Conservation (phyloP, 2,888 invertebrate genomes). For the Sclerodermus sp. region DNA sequence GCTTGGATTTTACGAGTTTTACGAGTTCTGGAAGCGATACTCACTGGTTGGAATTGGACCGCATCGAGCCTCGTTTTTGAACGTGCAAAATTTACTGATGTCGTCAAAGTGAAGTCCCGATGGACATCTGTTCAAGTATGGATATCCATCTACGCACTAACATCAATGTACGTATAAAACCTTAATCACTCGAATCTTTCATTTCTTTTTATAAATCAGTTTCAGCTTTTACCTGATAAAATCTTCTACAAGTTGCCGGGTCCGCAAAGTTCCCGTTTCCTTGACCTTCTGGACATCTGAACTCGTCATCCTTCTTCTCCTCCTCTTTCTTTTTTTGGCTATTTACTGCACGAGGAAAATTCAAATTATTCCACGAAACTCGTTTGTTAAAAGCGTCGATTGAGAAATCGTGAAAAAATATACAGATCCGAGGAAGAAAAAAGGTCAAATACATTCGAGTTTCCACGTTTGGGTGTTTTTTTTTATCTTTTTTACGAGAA, state of each 20-base stretch:
- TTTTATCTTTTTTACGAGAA: too few relatives aligned
- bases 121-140: constrained; percentile 86
- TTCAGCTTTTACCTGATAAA: constrained; percentile 73
- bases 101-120: constrained; percentile 90
- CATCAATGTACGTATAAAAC: constrained; percentile 32
- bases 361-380: too few relatives aligned
- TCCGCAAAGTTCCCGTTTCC: constrained; percentile 90
- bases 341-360: constrained; percentile 45
- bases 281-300: constrained; percentile 77
- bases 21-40: too few relatives aligned
- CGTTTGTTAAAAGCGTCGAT: too few relatives aligned
- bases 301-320: constrained; percentile 68
- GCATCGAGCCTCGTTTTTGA: constrained; percentile 86
- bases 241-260: constrained; percentile 82
- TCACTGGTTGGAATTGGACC: constrained; percentile 87
- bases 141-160: constrained; percentile 87
- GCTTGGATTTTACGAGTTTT: too few relatives aligned
- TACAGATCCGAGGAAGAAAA: too few relatives aligned
- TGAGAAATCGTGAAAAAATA: too few relatives aligned
- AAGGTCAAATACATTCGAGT: too few relatives aligned
- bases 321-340: constrained; percentile 59
- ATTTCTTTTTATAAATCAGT: neutral
- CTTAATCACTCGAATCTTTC: neutral
- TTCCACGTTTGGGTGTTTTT: too few relatives aligned
- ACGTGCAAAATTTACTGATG: constrained; percentile 86